Base-by-base conservation (phyloP, 1,140 invertebrate genomes). In the Maconellicoccus hirsutus region DNA sequence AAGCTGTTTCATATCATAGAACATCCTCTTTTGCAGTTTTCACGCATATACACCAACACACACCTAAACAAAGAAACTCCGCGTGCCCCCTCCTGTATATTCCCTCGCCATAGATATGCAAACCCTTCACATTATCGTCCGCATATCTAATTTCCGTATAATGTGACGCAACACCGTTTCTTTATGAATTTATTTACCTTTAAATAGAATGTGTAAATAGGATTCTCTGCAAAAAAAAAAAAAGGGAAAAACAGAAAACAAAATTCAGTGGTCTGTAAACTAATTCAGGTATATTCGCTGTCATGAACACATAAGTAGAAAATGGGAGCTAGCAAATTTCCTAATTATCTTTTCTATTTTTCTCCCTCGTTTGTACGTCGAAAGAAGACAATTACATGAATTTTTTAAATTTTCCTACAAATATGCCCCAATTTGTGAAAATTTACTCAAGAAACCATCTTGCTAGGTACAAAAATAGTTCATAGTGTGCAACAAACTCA, bases 141-240 rank as follows among this genome's bases (percentile, higher is more conserved):
- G 42, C 42, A 52, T 52, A 52, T 52, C 42, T 52, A 52, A 52
- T 52, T 52, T 52, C 42, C 42, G 42, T 52, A 52, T 52, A 52
- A 52, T 52, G 42, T 19, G 42, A 52, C 42, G 42, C 42, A 52
- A 52, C 42, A 52, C 42, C n/a, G 42, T 52, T 52, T 52, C 42
- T 52, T 52, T 52, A 52, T 52, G 42, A 52, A 52, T 52, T 52
- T 52, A 52, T 52, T 52, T 52, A 52, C 42, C 12, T 52, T 52
- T 52, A 52, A 52, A 52, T 52, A 52, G 42, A 52, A 52, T 52
- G 42, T 52, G 42, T 52, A 52, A 52, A 33, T 52, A 52, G 42
- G 42, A 16, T 52, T 19, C 42, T 19, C 12, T 16, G 42, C 12
- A 16, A 52, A 14, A 14, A 14, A 14, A 3, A 52, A 52, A 14